A percentile compares a stretch with the other conserved stretches of the same genome.
These are phyloP conservation scores for Hetaerina americana DNA, from an alignment of 1,140 invertebrate species.

Conservation along the genomic window DNA sequence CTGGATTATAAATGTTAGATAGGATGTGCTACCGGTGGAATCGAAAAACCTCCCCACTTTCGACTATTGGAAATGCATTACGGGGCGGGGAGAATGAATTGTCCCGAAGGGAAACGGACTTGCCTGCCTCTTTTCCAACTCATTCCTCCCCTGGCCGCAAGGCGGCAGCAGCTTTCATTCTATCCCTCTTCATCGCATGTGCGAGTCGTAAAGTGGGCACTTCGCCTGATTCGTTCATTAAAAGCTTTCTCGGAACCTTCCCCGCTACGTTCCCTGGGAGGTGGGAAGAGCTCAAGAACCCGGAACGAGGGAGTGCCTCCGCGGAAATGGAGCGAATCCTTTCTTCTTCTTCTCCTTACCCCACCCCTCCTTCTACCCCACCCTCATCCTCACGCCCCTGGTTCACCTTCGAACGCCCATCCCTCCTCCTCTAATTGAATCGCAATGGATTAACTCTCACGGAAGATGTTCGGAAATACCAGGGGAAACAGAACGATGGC, in stretches of 20 bases:
- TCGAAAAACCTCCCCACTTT: background rate
- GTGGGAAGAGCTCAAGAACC: background rate
- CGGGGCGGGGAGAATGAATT: background rate
- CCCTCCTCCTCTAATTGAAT: no score
- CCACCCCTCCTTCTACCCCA: background rate
- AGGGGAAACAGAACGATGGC: no score
- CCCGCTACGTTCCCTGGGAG: background rate
- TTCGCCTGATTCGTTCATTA: background rate
- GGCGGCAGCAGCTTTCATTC: background rate
- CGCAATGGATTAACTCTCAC: no score
- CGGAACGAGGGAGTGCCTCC: background rate
- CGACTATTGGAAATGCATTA: background rate
- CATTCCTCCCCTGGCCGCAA: background rate
- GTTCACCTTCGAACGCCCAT: no score
- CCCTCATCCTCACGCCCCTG: no score
- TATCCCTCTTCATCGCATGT: background rate
- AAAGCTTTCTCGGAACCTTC: no score
- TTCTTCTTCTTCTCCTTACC: no score
- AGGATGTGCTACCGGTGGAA: background rate
- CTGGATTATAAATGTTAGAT: no score
- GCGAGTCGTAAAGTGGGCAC: background rate
- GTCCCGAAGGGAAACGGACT: background rate
- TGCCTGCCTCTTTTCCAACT: background rate
- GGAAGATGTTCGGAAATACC: no score
- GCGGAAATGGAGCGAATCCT: background rate